Base-by-base conservation (phyloP, 2,797 vertebrate genomes). In the Danio aesculapii region DNA sequence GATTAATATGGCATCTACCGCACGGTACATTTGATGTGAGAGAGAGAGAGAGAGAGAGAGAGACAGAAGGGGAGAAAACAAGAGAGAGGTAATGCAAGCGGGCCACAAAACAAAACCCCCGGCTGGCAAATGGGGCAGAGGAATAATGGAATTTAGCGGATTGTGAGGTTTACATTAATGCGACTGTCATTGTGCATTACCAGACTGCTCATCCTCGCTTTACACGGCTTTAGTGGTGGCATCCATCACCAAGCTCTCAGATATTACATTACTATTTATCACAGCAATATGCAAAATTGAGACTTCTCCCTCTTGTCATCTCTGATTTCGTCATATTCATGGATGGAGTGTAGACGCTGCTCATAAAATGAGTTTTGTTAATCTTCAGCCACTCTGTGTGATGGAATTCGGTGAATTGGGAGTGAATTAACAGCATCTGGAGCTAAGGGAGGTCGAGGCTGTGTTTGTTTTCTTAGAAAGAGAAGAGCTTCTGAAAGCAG, bases 121-220 rank as follows among this genome's bases (percentile, higher is more conserved):
- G 4, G 17, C 55, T 74, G 47, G 72, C 77, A 83, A 88, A 87
- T 57, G 75, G 85, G 81, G 46, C 17, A 59, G 68, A 75, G 59
- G 88, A 92, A 92, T 91, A 92, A 94, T 92, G 90, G 91, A 92
- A 93, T 93, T 92, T 91, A 88, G 86, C 80, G 89, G 92, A 93
- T 92, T 94, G 92, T 53, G 76, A 66, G 84, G 53, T 66, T 83
- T 86, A 90, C 90, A 90, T 91, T 94, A 94, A 94, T 93, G 92
- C 89, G 50, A 64, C 30, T 80, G 88, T 90, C 92, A 90, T 92
- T 92, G 88, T 91, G 90, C 90, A 92, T 93, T 92, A 92, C 85
- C 85, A 88, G 52, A 21, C 84, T 67, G 89, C 88, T 92, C 88
- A 92, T 91, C 91, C 91, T 91, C 66, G 85, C 89, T 87, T 89